Evolutionary conservation across 2,113 vertebrate genomes (phyloP).

Genomic region (Hypanus sabinus): DNA sequence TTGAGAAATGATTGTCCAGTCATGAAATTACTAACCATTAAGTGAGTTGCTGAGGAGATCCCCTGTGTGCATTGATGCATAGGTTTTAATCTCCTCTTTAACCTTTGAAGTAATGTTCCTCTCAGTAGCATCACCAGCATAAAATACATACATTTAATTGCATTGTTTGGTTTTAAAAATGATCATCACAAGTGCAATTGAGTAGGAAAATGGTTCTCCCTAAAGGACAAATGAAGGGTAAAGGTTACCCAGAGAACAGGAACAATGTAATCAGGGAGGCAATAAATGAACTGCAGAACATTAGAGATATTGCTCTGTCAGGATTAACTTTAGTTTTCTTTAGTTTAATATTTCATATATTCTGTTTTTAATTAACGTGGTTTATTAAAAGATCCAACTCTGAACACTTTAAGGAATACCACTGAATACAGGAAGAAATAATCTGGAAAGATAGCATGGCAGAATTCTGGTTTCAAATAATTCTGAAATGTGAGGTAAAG

Average conservation of each 20-base stretch:
- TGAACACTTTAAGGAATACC: not conserved
- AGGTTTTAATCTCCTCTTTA: not conserved
- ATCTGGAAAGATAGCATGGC: not conserved
- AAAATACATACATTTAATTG: not conserved
- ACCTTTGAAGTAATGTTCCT: slow-evolving; percentile 12
- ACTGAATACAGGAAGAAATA: not conserved
- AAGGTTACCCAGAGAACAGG: not conserved
- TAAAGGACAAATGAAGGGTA: not conserved
- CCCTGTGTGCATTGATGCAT: not conserved
- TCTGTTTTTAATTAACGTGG: not conserved
- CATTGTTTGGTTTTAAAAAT: not conserved
- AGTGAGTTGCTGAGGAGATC: not conserved
- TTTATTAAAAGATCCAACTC: not conserved
- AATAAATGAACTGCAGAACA: not conserved
- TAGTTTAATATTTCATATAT: not conserved
- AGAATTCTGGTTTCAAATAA: not conserved
- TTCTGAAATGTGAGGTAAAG: not conserved
- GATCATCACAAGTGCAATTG: not conserved
- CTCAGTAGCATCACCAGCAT: not conserved
- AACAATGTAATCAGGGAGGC: not conserved
- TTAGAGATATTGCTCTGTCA: not conserved
- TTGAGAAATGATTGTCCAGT: slow-evolving; percentile 20
- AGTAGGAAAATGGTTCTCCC: not conserved
- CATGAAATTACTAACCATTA: slow-evolving; percentile 10
- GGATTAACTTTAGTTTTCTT: not conserved